Evolutionary conservation across 1,140 invertebrate species (phyloP).

Genomic region (Steinernema feltiae): DNA sequence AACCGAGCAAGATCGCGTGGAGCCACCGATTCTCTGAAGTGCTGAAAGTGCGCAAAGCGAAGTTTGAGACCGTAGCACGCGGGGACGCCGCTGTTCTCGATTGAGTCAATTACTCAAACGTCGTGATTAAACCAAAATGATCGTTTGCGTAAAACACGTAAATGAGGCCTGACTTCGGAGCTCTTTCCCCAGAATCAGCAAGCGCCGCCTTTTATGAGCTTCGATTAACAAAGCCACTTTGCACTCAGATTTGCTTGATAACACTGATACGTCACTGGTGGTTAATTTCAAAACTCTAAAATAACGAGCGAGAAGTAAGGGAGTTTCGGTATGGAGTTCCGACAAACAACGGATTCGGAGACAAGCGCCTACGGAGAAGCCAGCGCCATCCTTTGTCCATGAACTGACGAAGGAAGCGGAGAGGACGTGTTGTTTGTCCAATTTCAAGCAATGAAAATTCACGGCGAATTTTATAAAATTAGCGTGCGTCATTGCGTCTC

Average conservation of each 20-base stretch:
- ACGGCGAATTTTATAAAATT: conserved; percentile 13
- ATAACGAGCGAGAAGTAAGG: background rate
- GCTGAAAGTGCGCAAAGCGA: background rate
- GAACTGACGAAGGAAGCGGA: background rate
- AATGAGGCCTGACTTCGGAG: background rate
- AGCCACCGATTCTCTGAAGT: background rate
- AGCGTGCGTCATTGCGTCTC: background rate
- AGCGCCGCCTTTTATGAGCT: background rate
- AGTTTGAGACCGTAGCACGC: background rate
- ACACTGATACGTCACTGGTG: background rate
- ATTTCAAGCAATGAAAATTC: background rate
- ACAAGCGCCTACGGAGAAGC: background rate
- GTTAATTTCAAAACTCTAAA: background rate
- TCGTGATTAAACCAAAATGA: background rate
- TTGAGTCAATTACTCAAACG: conserved; percentile 10
- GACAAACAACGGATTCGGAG: background rate
- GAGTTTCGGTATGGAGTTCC: background rate
- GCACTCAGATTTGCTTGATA: background rate
- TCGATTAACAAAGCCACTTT: background rate
- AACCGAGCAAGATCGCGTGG: background rate
- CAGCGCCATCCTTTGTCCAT: background rate
- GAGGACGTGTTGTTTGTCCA: background rate
- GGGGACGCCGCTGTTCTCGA: background rate
- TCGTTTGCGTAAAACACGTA: background rate
- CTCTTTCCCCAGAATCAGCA: background rate